Conservation (phyloP, 2,113 vertebrate species). For the Dasypus novemcinctus region DNA sequence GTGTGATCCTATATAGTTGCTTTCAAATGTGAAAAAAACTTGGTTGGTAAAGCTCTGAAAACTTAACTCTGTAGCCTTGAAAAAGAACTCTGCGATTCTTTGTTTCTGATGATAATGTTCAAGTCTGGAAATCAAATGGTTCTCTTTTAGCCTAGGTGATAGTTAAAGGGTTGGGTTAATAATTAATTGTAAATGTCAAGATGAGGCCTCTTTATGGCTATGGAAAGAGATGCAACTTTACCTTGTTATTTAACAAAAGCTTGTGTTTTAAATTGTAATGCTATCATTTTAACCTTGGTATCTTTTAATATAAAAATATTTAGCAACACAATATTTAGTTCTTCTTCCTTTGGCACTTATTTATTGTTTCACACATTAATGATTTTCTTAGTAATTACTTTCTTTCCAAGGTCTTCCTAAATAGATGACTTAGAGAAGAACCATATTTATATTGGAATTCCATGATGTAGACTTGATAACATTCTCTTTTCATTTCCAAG, state of each 20-base stretch:
- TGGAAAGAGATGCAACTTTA: background rate
- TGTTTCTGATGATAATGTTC: conserved; percentile 53
- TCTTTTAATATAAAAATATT: conserved; percentile 27
- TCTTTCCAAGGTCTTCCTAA: background rate
- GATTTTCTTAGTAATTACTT: background rate
- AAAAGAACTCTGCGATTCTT: conserved; percentile 29
- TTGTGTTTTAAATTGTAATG: conserved; percentile 30
- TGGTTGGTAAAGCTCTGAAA: conserved; percentile 70
- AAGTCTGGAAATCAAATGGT: conserved; percentile 29
- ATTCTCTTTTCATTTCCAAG: background rate
- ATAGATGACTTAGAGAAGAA: background rate
- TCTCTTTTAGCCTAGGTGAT: background rate
- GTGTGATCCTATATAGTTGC: conserved; percentile 50
- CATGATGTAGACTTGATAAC: background rate
- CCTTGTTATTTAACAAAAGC: background rate
- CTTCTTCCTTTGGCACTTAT: background rate
- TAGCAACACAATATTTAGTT: background rate
- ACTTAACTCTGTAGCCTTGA: conserved; percentile 53
- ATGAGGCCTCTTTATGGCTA: background rate
- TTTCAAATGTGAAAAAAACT: conserved; percentile 75
- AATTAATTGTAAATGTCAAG: conserved; percentile 7
- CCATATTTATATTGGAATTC: background rate
- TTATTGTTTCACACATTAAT: conserved; percentile 28
- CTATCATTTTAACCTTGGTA: background rate
- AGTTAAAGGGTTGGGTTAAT: background rate